Base-by-base conservation (phyloP, 2,888 invertebrate genomes). In the Pyrrhia umbra region DNA sequence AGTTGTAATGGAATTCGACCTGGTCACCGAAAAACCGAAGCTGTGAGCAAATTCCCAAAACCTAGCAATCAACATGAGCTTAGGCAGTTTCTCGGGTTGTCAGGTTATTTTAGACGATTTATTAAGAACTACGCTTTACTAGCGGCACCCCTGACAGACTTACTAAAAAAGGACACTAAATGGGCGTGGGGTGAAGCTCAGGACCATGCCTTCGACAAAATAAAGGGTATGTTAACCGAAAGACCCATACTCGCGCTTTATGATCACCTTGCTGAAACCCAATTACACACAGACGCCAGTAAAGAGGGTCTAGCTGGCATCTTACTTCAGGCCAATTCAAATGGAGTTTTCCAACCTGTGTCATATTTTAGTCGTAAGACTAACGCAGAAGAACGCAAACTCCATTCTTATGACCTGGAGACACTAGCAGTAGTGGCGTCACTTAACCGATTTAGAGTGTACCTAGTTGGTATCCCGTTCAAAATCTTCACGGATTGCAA, bases 321-420 rank as follows among this genome's bases (percentile, higher is more conserved):
- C 23, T 23, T 23, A 37, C 37, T 37, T 9, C 37, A 37, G 15
- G 15, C 13, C 13, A 37, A 37, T 15, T 9, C 37, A 9, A 37
- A 9, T 37, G 37, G 37, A 37, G 37, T 37, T n/a, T 15, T 37
- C 13, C 37, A 37, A 15, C 37, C 37, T n/a, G 37, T 37, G 13
- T 37, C 37, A 10, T 37, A 37, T 37, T 37, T 37, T 6, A 37
- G 37, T 37, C 37, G 37, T 23, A 23, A 23, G 23, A 23, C 23
- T 23, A 23, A 23, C 23, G 23, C 23, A 23, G 23, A 23, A 23
- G 79, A 81, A 30, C 60, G 64, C 51, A 78, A 73, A 6, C 30
- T 72, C 5, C 73, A 75, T 21, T 77, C 79, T 0, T 79, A 46
- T 54, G 78, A 82, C 6, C 46, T 80, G 1, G 79, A 78, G 39